Evolutionary conservation across 2,113 vertebrate species (phyloP).

Genomic region (Choloepus hoffmanni): DNA sequence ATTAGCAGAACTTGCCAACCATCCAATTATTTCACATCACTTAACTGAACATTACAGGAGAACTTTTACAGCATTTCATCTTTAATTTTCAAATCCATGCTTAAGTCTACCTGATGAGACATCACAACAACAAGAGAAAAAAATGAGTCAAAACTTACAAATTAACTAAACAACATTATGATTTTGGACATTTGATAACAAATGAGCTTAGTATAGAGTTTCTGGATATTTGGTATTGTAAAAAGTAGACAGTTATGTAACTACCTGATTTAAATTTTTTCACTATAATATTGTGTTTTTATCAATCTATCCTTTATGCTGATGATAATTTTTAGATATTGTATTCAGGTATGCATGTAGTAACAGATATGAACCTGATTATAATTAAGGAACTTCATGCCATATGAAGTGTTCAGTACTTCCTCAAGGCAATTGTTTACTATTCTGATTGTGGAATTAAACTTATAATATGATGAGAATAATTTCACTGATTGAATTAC

Average conservation of each 20-base stretch:
- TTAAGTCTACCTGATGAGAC: neutral
- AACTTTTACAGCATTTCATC: neutral
- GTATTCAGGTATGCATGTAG: neutral
- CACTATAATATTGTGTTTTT: neutral
- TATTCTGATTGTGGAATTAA: neutral
- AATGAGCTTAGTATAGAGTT: neutral
- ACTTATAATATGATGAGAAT: neutral
- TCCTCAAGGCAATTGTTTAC: neutral
- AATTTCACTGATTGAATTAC: neutral
- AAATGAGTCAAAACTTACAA: neutral
- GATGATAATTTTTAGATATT: neutral
- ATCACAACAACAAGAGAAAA: neutral
- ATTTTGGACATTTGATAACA: neutral
- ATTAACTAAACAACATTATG: neutral
- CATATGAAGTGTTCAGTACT: neutral
- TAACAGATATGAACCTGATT: neutral
- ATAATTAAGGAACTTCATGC: neutral
- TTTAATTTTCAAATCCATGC: constrained; percentile 11
- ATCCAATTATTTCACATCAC: constrained; percentile 47
- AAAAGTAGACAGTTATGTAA: neutral
- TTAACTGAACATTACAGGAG: neutral
- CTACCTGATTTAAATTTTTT: neutral
- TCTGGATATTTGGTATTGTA: neutral
- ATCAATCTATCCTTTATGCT: neutral
- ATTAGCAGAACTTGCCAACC: neutral